Evolutionary conservation across 2,888 invertebrate species (phyloP).

Genomic region (Ecliptopera silaceata): DNA sequence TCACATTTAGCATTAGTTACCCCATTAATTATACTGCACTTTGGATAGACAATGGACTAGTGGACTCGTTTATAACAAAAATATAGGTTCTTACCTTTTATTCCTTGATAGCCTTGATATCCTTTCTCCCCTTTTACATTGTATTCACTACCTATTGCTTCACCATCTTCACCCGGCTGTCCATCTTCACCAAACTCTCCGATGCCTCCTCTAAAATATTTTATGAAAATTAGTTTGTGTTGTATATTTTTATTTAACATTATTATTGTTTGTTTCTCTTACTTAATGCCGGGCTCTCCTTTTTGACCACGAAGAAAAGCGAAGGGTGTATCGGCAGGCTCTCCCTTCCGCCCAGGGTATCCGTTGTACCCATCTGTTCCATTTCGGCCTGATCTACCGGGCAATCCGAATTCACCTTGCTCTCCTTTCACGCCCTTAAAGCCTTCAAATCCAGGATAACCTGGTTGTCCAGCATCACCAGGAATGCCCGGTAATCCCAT

Average conservation of each 20-base stretch:
- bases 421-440: constrained; percentile 48
- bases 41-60: too few species aligned
- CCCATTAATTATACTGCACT: too few species aligned
- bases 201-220: constrained; percentile 54
- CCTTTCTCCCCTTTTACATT: constrained; percentile 82
- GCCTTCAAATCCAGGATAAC: constrained; percentile 57
- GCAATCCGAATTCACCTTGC: constrained; percentile 65
- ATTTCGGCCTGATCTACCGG: constrained; percentile 71
- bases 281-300: constrained; percentile 75
- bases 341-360: constrained; percentile 78
- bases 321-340: constrained; percentile 59
- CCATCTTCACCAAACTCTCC: constrained; percentile 78
- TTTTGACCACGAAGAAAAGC: constrained; percentile 69
- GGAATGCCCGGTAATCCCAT: constrained; percentile 67
- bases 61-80: not conserved
- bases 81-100: constrained; percentile 53
- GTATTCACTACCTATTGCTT: constrained; percentile 52
- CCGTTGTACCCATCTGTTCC: constrained; percentile 81
- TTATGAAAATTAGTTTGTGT: not conserved
- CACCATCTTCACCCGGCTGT: constrained; percentile 62
- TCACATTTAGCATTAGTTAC: too few species aligned
- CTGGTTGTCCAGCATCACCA: constrained; percentile 70
- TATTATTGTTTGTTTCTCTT: constrained; percentile 32
- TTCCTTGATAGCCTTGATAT: constrained; percentile 68
- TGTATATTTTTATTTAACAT: not conserved